phyloP scores from a whole-genome alignment of 2,113 vertebrate genomes.

The Apodemus sylvaticus region DNA sequence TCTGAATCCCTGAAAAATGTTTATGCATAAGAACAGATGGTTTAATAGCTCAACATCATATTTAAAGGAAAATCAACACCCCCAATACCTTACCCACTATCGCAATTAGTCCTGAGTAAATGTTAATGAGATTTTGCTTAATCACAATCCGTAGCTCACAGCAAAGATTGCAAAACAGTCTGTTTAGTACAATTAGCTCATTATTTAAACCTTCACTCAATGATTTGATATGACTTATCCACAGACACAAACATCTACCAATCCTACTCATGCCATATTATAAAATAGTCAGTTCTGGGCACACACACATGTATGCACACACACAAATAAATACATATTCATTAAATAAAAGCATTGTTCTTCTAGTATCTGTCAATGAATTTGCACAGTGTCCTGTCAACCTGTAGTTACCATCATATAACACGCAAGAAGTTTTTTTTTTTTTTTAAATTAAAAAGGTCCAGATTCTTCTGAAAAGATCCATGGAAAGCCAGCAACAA shows the following conservation, averaged over 20 bases:
- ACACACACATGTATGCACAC: neutral
- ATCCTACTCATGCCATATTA: conserved; percentile 46
- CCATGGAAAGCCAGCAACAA: conserved; percentile 39
- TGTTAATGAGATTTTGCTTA: conserved; percentile 52
- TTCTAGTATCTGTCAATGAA: conserved; percentile 40
- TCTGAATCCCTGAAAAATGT: conserved; percentile 72
- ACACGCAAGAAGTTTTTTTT: conserved; percentile 31
- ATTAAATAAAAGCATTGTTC: conserved; percentile 47
- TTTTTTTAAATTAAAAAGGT: conserved; percentile 47
- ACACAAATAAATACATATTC: conserved; percentile 52
- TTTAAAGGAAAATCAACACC: conserved; percentile 60
- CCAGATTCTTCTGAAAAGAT: conserved; percentile 50
- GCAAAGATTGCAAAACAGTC: conserved; percentile 38
- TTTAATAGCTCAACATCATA: conserved; percentile 66
- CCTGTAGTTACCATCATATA: conserved; percentile 58
- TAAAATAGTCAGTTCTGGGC: conserved; percentile 36
- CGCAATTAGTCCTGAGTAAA: conserved; percentile 55
- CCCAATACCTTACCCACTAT: conserved; percentile 19
- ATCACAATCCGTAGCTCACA: conserved; percentile 48
- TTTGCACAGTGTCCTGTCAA: conserved; percentile 56
- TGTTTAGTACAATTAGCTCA: conserved; percentile 49
- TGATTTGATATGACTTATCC: conserved; percentile 19
- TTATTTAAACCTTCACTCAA: conserved; percentile 54
- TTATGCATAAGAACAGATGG: conserved; percentile 76
- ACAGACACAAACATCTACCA: conserved; percentile 37